These are phyloP conservation scores for Dermatemys mawii DNA, from an alignment of 2,113 vertebrate genomes.

Conservation along the genomic window DNA sequence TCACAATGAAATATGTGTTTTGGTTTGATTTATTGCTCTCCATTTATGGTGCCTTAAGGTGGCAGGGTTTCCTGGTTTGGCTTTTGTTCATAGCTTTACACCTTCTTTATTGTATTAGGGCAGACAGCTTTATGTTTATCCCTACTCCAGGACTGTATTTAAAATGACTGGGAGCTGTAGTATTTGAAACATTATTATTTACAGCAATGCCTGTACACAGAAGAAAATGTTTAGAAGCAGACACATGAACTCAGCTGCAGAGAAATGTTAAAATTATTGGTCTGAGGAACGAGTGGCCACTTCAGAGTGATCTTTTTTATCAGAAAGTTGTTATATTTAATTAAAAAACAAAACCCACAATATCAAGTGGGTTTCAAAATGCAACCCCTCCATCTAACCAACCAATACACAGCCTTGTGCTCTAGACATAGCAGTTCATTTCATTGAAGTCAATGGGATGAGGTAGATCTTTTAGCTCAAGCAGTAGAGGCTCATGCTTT, in stretches of 20 bases:
- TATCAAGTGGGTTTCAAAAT: background rate
- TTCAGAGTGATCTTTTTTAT: background rate
- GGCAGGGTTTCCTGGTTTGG: constrained; percentile 52
- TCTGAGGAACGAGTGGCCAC: constrained; percentile 28
- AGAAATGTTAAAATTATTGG: constrained; percentile 58
- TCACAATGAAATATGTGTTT: constrained; percentile 55
- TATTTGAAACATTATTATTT: constrained; percentile 61
- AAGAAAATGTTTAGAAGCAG: constrained; percentile 43
- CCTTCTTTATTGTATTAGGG: constrained; percentile 26
- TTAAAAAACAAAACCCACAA: rapidly evolving
- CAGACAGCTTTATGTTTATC: constrained; percentile 49
- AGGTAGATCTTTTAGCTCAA: background rate
- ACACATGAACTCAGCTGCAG: constrained; percentile 69
- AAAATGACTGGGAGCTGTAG: constrained; percentile 44
- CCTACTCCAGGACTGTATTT: constrained; percentile 49
- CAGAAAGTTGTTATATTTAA: constrained; percentile 11
- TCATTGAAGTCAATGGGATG: rapidly evolving
- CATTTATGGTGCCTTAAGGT: constrained; percentile 62
- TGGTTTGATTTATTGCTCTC: constrained; percentile 63
- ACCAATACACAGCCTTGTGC: background rate
- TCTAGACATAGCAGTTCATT: background rate
- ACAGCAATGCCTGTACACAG: constrained; percentile 50
- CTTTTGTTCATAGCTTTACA: constrained; percentile 62
- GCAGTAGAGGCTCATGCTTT: background rate
- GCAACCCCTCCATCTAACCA: background rate